phyloP scores from a whole-genome alignment of 2,888 invertebrate genomes.

The Drosophila limbata region DNA sequence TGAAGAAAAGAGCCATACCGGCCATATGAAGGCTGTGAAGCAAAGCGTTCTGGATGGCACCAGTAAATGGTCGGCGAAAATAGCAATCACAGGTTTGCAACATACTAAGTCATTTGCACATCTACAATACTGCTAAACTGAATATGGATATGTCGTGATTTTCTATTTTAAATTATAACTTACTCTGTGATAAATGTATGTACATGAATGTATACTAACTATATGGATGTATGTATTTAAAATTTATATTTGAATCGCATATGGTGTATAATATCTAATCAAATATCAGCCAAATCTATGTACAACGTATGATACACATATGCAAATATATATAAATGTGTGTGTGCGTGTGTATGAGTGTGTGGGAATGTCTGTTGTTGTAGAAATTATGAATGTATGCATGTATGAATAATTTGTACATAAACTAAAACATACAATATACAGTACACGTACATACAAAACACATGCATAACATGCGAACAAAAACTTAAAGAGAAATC shows the following conservation, averaged over 20 bases:
- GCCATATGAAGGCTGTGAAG: constrained; percentile 99
- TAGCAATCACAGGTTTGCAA: constrained; percentile 99
- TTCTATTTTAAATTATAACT: constrained; percentile 15
- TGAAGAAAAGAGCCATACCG: constrained; percentile 96
- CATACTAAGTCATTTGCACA: constrained; percentile 14
- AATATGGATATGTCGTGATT: constrained; percentile 20
- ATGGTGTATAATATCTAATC: constrained; percentile 16
- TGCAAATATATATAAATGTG: not conserved
- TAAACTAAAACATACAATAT: constrained; percentile 16
- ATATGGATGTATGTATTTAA: constrained; percentile 19
- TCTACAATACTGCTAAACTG: constrained; percentile 3
- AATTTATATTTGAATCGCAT: constrained; percentile 21
- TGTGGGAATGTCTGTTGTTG: constrained; percentile 4
- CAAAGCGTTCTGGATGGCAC: constrained; percentile 99
- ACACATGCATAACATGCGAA: not conserved
- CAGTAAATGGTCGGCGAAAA: constrained; percentile 99
- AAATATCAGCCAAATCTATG: not conserved
- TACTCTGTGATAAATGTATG: constrained; percentile 24
- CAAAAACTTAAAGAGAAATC: not conserved
- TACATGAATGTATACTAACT: constrained; percentile 29
- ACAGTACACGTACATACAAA: not conserved
- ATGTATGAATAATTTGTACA: constrained; percentile 37
- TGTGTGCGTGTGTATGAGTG: constrained; percentile 14
- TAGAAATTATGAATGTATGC: constrained; percentile 39
- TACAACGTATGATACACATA: not conserved